Conservation (phyloP, 1,140 invertebrate species). For the Leptopilina clavipes region DNA sequence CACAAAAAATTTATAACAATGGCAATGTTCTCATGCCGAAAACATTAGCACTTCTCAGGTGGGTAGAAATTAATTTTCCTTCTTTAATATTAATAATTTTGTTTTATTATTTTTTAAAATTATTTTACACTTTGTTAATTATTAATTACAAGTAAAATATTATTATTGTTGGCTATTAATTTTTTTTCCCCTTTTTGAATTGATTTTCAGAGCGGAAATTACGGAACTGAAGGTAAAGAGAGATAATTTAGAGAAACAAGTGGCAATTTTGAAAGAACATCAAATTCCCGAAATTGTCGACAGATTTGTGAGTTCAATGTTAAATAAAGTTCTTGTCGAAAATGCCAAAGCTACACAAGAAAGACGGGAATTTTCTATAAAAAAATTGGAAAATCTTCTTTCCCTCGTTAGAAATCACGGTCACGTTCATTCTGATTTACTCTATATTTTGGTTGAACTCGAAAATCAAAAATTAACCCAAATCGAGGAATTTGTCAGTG, state of each 20-base stretch:
- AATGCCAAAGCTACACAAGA: constrained; percentile 55
- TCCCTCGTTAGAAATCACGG: constrained; percentile 62
- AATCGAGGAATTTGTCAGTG: constrained; percentile 62
- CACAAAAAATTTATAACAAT: constrained; percentile 60
- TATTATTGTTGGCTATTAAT: too few species aligned
- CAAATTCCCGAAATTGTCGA: constrained; percentile 57
- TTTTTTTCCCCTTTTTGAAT: too few species aligned
- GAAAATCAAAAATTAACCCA: constrained; percentile 61
- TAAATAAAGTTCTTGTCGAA: constrained; percentile 59
- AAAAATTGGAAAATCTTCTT: constrained; percentile 61
- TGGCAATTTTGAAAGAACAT: constrained; percentile 56
- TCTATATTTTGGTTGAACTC: constrained; percentile 67
- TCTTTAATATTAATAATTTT: too few species aligned
- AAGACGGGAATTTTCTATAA: constrained; percentile 54
- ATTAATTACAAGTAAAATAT: too few species aligned
- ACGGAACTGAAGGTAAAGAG: constrained; percentile 56
- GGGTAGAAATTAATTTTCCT: constrained; percentile 20
- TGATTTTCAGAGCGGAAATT: constrained; percentile 59
- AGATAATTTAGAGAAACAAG: constrained; percentile 65
- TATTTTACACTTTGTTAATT: too few species aligned
- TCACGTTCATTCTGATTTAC: constrained; percentile 63
- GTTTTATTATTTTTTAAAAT: too few species aligned
- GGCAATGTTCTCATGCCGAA: constrained; percentile 59
- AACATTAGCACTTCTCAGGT: constrained; percentile 48
- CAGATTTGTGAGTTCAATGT: constrained; percentile 56